phyloP scores from a whole-genome alignment of 2,888 invertebrate species.

The Heliconius cydno region DNA sequence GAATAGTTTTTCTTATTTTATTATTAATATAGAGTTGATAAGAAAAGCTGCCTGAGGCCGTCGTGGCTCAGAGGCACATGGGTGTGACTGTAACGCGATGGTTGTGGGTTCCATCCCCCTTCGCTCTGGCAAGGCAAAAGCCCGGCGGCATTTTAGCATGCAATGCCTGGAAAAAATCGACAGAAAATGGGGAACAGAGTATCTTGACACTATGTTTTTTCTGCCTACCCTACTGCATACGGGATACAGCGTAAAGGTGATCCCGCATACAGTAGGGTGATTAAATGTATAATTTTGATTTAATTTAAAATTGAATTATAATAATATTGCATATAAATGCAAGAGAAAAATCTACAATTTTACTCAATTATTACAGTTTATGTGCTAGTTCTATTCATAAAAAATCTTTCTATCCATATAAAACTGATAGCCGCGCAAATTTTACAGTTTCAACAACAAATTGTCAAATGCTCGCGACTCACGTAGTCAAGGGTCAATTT shows the following conservation, averaged over 20 bases:
- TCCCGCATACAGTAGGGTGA: too few species aligned
- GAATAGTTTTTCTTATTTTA: background rate
- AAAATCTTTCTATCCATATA: background rate
- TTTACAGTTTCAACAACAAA: constrained; percentile 27
- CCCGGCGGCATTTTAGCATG: too few species aligned
- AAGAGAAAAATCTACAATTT: background rate
- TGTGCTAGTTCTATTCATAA: background rate
- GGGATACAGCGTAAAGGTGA: too few species aligned
- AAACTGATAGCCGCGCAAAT: constrained; percentile 15
- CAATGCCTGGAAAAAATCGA: too few species aligned
- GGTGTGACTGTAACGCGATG: too few species aligned
- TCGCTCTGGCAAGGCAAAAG: too few species aligned
- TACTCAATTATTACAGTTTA: background rate
- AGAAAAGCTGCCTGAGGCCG: background rate
- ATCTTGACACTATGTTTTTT: too few species aligned
- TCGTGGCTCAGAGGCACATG: too few species aligned
- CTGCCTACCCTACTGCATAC: too few species aligned
- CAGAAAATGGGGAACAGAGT: too few species aligned
- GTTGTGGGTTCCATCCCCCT: too few species aligned
- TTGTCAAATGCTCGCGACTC: constrained; percentile 17
- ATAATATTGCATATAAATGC: background rate
- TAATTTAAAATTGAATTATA: background rate
- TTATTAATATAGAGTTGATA: background rate
- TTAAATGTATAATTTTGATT: too few species aligned
- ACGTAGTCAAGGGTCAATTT: constrained; percentile 46